Evolutionary conservation across 2,888 invertebrate species (phyloP), one percentile per base, ranked within the genome.

Genomic region (Oscheius sp.): DNA sequence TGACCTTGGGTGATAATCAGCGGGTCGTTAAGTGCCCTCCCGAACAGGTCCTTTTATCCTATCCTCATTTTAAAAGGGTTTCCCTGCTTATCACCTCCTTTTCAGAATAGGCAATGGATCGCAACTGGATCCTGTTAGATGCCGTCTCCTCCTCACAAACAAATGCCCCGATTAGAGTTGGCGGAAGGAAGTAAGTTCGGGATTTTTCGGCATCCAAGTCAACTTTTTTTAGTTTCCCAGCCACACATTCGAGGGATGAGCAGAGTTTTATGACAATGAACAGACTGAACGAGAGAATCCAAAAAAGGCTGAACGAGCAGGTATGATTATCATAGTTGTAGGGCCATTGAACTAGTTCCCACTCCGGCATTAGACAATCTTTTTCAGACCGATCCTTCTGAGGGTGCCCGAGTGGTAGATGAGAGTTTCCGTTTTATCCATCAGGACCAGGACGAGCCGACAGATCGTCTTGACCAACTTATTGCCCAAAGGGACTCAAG

Each of bases 41-140:
- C 21, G 48, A 63, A 63, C 63, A 4, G 11, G 37, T 55, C 68
- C 68, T 68, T 68, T 55, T 37, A 68, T 53, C 55, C 35, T 68
- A 10, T 68, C 68, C 35, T 50, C 51, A 37, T 68, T 68, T 68
- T 42, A 42, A 53, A 53, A 68, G 53, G 35, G 33, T 5, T 21
- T 32, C 53, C 13, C 51, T 42, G 50, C 51, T 68, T 68, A 66
- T 63, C 63, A 66, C 51, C 66, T 55, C 37, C n/a, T 42, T 55
- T 53, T 58, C 42, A 42, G 42, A 42, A 42, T 42, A 42, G 47
- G 70, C 13, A 2, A 74, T 74, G 70, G 74, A 70, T 33, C 32
- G 62, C 37, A 74, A 74, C 59, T 74, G 74, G 74, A 74, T 74
- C 50, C 70, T 74, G 21, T 29, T 74, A 21, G 74, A 70, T 37